Conservation (phyloP, 2,113 vertebrate species). For the Mohoua ochrocephala region DNA sequence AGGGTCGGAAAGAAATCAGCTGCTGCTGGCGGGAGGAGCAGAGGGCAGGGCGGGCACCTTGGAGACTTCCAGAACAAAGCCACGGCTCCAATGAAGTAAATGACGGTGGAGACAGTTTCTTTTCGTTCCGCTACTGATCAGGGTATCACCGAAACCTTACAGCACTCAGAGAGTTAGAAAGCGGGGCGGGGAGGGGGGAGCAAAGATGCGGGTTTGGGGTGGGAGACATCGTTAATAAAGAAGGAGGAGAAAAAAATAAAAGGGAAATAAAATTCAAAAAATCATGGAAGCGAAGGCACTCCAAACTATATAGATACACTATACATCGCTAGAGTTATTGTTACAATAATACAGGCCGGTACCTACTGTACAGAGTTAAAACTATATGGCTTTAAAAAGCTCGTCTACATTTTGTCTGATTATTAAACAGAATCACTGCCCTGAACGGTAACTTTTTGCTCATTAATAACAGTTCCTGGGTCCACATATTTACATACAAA, state of each 20-base stretch:
- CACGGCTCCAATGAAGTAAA: neutral
- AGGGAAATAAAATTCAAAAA: conserved; percentile 72
- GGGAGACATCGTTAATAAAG: conserved; percentile 37
- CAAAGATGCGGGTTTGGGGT: conserved; percentile 27
- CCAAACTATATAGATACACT: conserved; percentile 99
- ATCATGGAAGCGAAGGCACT: conserved; percentile 98
- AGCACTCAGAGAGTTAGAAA: conserved; percentile 70
- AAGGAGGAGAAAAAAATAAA: neutral
- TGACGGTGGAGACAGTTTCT: conserved; percentile 17
- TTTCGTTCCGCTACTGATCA: conserved; percentile 41
- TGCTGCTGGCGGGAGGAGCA: neutral
- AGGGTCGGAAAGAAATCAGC: neutral
- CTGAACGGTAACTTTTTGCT: conserved; percentile 92
- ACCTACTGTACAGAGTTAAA: conserved; percentile 98
- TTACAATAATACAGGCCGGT: conserved; percentile 98
- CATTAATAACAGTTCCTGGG: conserved; percentile 97
- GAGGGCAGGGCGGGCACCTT: neutral
- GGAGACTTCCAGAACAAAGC: conserved; percentile 51
- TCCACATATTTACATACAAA: conserved; percentile 93
- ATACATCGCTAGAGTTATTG: conserved; percentile 98
- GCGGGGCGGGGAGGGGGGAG: neutral
- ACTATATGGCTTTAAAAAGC: conserved; percentile 99
- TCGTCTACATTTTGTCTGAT: conserved; percentile 91
- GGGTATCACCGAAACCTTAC: conserved; percentile 62
- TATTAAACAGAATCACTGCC: conserved; percentile 92